Conservation (phyloP, 2,113 vertebrate species). For the Phrynosoma blainvillii region DNA sequence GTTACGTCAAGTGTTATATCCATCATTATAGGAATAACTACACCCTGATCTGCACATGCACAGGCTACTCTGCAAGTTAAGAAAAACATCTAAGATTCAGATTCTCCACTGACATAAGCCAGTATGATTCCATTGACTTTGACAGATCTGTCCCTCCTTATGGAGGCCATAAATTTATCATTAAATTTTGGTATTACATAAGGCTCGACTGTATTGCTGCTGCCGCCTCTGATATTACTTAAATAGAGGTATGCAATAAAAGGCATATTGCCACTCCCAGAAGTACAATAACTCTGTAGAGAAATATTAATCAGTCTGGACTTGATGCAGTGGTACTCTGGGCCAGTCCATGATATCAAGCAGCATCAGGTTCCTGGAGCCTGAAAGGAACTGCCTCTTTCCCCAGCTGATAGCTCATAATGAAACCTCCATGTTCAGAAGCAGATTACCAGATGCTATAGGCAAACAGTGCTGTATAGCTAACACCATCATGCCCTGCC, state of each 20-base stretch:
- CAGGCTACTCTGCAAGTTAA: constrained; percentile 12
- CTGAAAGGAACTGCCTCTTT: not conserved
- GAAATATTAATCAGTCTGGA: not conserved
- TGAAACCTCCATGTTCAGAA: not conserved
- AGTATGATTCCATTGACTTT: constrained; percentile 24
- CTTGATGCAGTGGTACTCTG: not conserved
- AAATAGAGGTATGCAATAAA: not conserved
- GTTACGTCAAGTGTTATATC: too few relatives aligned
- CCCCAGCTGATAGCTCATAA: not conserved
- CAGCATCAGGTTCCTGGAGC: not conserved
- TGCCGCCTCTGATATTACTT: not conserved
- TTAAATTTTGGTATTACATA: constrained; percentile 8
- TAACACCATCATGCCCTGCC: not conserved
- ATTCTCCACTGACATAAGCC: constrained; percentile 12
- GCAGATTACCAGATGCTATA: not conserved
- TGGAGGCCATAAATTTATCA: not conserved
- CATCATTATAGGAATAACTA: too few relatives aligned
- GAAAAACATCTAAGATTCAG: not conserved
- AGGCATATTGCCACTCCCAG: rapidly evolving
- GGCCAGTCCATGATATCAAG: not conserved
- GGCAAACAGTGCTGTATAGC: not conserved
- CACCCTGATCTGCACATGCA: not conserved
- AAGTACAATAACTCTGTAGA: not conserved
- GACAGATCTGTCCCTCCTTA: not conserved
- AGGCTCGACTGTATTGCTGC: not conserved